phyloP scores from a whole-genome alignment of 1,140 invertebrate species.

The Asobara japonica region DNA sequence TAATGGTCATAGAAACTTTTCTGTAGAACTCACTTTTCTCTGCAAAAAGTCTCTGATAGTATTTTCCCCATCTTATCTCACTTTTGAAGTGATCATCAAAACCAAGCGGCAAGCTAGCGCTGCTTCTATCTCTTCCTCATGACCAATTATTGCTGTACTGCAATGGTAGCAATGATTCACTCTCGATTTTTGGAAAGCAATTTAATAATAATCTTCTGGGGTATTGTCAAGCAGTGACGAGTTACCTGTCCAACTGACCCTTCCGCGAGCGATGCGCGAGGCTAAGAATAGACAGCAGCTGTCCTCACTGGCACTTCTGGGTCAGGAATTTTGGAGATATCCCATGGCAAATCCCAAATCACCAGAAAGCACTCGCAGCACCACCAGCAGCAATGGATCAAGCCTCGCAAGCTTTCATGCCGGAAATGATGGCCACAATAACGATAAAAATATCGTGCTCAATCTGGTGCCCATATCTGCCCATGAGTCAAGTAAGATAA shows the following conservation, averaged over 20 bases:
- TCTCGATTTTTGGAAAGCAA: neutral
- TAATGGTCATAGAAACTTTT: neutral
- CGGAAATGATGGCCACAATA: constrained; percentile 61
- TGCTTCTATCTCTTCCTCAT: neutral
- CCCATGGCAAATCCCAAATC: constrained; percentile 78
- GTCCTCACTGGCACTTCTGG: constrained; percentile 87
- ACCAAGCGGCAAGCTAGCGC: neutral
- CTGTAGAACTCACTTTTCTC: neutral
- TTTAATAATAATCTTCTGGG: constrained; percentile 16
- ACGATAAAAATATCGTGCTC: constrained; percentile 73
- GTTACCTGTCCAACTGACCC: constrained; percentile 87
- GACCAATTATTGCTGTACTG: neutral
- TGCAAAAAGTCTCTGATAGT: neutral
- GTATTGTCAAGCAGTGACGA: constrained; percentile 78
- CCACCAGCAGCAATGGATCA: constrained; percentile 56
- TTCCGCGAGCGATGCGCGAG: constrained; percentile 84
- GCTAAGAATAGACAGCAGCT: constrained; percentile 90
- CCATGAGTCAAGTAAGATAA: constrained; percentile 50
- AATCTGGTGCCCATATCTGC: constrained; percentile 77
- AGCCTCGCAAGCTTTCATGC: constrained; percentile 62
- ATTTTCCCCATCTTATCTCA: too few species aligned
- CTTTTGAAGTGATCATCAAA: too few species aligned
- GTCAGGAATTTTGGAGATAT: constrained; percentile 94
- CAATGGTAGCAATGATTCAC: neutral
- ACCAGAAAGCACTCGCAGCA: constrained; percentile 58